Conservation (phyloP, 1,140 invertebrate genomes). For the Temnothorax nylanderi region DNA sequence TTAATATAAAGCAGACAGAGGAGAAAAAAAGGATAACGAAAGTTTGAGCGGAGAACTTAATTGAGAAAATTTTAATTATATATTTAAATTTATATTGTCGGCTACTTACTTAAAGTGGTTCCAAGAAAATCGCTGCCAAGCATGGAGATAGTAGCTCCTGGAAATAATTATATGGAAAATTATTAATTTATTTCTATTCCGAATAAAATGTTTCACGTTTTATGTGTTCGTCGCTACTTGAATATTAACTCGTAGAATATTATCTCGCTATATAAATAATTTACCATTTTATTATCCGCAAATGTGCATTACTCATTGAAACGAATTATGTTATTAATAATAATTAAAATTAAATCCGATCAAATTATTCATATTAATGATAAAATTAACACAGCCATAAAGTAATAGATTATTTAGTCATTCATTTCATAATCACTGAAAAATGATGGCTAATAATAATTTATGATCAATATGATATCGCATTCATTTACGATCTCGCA, state of each 20-base stretch:
- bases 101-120: constrained; percentile 75
- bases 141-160: constrained; percentile 72
- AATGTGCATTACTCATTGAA: not conserved
- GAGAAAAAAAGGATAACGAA: not conserved
- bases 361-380: not conserved
- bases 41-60: not conserved
- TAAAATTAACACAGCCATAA: not conserved
- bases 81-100: not conserved
- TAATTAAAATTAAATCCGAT: not conserved
- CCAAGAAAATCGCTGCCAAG: constrained; percentile 64
- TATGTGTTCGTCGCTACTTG: not conserved
- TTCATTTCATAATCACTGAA: not conserved
- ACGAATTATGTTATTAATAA: not conserved
- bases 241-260: not conserved
- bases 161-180: constrained; percentile 55
- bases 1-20: not conserved
- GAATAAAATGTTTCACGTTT: constrained; percentile 7
- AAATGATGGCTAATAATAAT: not conserved
- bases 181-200: constrained; percentile 38
- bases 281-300: constrained; percentile 16
- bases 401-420: not conserved
- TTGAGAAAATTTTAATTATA: constrained; percentile 44
- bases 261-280: not conserved
- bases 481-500: not conserved
- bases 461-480: not conserved